phyloP scores from a whole-genome alignment of 2,888 invertebrate species.

The Nomada hirtipes region DNA sequence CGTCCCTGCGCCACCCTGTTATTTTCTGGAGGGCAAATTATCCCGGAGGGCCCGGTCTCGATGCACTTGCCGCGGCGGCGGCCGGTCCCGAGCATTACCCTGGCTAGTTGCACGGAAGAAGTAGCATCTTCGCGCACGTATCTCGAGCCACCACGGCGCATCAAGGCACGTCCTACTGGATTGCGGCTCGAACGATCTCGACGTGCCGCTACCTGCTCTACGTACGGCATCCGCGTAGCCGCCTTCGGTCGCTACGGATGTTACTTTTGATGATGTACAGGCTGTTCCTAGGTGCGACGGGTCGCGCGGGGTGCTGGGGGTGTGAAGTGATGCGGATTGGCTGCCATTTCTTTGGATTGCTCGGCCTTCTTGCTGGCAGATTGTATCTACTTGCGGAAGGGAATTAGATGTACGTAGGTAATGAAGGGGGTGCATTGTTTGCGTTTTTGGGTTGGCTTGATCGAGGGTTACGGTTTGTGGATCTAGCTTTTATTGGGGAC shows the following conservation, averaged over 20 bases:
- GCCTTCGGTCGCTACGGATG: neutral
- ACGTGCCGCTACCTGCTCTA: slow-evolving; percentile 74
- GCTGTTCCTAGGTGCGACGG: neutral
- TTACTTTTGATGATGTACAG: neutral
- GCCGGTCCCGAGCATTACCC: slow-evolving; percentile 69
- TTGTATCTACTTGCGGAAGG: too few relatives aligned
- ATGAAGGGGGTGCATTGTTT: too few relatives aligned
- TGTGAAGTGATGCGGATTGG: too few relatives aligned
- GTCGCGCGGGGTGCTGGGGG: too few relatives aligned
- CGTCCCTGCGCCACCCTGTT: slow-evolving; percentile 80
- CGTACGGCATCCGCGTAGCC: slow-evolving; percentile 32
- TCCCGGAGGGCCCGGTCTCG: slow-evolving; percentile 76
- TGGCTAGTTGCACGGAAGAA: slow-evolving; percentile 79
- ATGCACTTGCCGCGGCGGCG: slow-evolving; percentile 77
- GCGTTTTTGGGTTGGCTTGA: too few relatives aligned
- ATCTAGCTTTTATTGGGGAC: too few relatives aligned
- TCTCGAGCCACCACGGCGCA: slow-evolving; percentile 82
- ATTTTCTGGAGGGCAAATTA: slow-evolving; percentile 82
- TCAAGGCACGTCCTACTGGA: slow-evolving; percentile 84
- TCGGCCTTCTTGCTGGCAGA: too few relatives aligned
- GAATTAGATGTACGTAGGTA: too few relatives aligned
- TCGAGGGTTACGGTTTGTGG: too few relatives aligned
- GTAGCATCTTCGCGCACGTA: slow-evolving; percentile 83
- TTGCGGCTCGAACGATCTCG: slow-evolving; percentile 80
- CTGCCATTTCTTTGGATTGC: too few relatives aligned